Evolutionary conservation across 2,113 vertebrate species (phyloP).

Genomic region (Chlorodrepanis virens): DNA sequence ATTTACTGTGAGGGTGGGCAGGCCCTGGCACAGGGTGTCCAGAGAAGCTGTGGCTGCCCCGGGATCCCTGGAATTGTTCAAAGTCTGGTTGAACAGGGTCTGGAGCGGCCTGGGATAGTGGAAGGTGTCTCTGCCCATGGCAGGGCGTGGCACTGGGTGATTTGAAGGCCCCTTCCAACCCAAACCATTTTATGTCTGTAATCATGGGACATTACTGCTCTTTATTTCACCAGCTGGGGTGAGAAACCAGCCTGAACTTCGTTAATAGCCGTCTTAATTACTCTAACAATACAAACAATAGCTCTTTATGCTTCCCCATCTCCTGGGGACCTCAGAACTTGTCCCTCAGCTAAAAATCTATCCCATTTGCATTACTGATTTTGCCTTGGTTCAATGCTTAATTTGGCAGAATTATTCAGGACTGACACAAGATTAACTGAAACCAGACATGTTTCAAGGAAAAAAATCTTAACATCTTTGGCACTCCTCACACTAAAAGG

Average conservation of each 20-base stretch:
- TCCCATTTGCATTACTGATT: background rate
- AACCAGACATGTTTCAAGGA: background rate
- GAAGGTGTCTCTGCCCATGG: background rate
- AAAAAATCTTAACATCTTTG: background rate
- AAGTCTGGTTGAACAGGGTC: fast-evolving
- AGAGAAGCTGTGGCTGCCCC: background rate
- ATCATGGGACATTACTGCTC: background rate
- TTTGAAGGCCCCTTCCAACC: background rate
- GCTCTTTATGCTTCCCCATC: background rate
- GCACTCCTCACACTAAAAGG: background rate
- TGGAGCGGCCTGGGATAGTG: fast-evolving
- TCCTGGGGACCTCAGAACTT: background rate
- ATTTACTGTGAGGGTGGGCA: fast-evolving
- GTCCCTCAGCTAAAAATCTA: background rate
- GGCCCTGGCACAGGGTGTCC: background rate
- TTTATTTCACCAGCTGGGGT: background rate
- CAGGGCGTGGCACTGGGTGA: fast-evolving
- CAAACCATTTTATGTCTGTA: background rate
- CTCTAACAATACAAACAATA: background rate
- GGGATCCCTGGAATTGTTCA: background rate
- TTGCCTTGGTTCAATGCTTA: background rate
- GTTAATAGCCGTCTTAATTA: background rate
- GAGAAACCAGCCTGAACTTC: background rate
- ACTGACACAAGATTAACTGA: background rate
- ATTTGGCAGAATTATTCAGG: background rate